These are phyloP conservation scores for Drosophila falleni DNA, from an alignment of 2,888 invertebrate species.

Conservation along the genomic window DNA sequence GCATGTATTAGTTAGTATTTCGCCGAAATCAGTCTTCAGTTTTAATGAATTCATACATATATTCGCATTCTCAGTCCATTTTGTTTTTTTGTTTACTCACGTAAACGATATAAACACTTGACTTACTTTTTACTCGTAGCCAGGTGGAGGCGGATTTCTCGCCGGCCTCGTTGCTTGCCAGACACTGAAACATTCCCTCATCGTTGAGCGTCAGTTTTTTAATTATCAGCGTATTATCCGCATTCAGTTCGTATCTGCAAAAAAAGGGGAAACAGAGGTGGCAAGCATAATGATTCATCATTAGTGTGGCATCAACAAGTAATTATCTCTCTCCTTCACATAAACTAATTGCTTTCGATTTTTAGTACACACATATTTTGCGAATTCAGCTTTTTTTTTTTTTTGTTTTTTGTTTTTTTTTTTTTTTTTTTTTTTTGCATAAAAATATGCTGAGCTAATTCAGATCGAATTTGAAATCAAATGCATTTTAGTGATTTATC, in stretches of 20 bases:
- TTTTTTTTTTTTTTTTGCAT: background rate
- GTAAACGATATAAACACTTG: conserved; percentile 23
- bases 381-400: background rate
- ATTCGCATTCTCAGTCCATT: conserved; percentile 1
- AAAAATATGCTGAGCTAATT: background rate
- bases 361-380: conserved; percentile 11
- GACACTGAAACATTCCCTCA: conserved; percentile 98
- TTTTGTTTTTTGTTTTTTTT: too few relatives aligned
- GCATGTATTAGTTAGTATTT: conserved; percentile 9
- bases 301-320: conserved; percentile 85
- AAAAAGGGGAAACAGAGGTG: conserved; percentile 1
- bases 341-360: conserved; percentile 27
- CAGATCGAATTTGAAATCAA: too few relatives aligned
- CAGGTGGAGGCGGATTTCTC: conserved; percentile 95
- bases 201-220: conserved; percentile 93
- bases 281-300: conserved; percentile 10
- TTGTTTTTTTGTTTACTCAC: background rate
- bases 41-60: conserved; percentile 3
- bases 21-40: background rate
- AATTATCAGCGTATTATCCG: conserved; percentile 93
- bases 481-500: background rate
- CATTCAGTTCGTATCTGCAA: conserved; percentile 90
- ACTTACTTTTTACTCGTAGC: conserved; percentile 98
- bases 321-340: conserved; percentile 70
- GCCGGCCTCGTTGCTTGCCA: conserved; percentile 95